Evolutionary conservation across 2,888 invertebrate genomes (phyloP), one percentile per base, ranked within the genome.

Genomic region (Pedicia rivosa): DNA sequence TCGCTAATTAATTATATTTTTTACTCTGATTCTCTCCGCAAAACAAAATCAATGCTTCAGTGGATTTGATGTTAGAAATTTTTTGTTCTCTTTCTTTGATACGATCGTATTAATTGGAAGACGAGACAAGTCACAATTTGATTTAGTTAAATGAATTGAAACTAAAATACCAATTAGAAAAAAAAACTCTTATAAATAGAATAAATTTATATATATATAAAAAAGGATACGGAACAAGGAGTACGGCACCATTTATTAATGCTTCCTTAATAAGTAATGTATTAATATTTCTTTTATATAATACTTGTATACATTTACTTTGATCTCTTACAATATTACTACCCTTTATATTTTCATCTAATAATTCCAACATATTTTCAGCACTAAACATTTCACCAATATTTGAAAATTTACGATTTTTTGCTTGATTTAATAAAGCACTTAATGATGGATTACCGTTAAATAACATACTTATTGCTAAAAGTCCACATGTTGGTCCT

Each of bases 371-470:
- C 72, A 88, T 75, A 51, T 77, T 66, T 42, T 69, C 66, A 19
- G 76, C 80, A 58, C 81, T 79, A 50, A 87, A 83, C 68, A 92
- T 83, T 69, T 94, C 94, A 7, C 94, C 92, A 48, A 84, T 78
- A 46, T 74, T 73, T 3, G 83, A 83, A 49, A 70, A 83, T 3
- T 74, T 71, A 45, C 66, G 60, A 15, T 61, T 52, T 54, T 69
- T 68, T 2, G 84, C 80, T 45, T 70, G 64, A 40, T 67, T 61
- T 2, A 83, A 62, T 12, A 73, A 65, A 39, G 77, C 62, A 17
- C 60, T 65, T 7, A 67, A 62, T n/a, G 69, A 56, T 5, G 70
- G 64, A 38, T 63, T 62, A 33, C 68, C 70, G 42, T 72, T 67
- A 1, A 77, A 63, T 33, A 80, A 66, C 81, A 90, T 88, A 26